Evolutionary conservation across 2,113 vertebrate genomes (phyloP), one percentile per base, ranked within the genome.

Genomic region (Dipodomys stephensi): DNA sequence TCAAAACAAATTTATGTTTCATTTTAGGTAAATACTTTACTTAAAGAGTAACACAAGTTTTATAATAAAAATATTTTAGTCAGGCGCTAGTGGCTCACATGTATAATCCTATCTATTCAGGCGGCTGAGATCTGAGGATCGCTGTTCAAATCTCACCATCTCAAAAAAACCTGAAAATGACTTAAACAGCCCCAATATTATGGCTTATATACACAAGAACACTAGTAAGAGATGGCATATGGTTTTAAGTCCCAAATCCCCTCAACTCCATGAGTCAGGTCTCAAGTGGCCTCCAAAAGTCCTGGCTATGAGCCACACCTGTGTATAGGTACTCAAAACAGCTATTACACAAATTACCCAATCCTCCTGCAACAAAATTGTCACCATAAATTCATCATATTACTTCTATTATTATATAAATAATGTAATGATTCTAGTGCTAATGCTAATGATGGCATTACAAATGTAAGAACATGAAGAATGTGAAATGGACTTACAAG

Each of bases 321-420:
- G 30, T 91, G 71, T 44, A 53, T 60, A 62, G 22, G 84, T 90
- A 91, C 74, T 67, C 35, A 86, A 67, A 92, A 79, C 30, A 91
- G 30, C 46, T 78, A 53, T 12, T 83, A 82, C 35, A 87, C 77
- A 96, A 96, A 92, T 68, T 65, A 80, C 13, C 35, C 71, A 83
- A 12, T 8, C 23, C 25, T 35, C 19, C 90, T 92, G 19, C 81
- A 83, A 87, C 23, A 94, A 86, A 44, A 64, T 18, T 92, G 4
- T 78, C n/a, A 89, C 62, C n/a, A 77, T 76, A 92, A 95, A 49
- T 13, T 62, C 74, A 16, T 80, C 69, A 16, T 80, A 84, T 68
- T 30, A 80, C 93, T 78, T 93, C 60, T 93, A 39, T 39, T 39
- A 39, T 39, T 39, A 39, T 39, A 39, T 39, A 39, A 39, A 39